Evolutionary conservation across 2,797 vertebrate genomes (phyloP), one percentile per base, ranked within the genome.

Genomic region (Sebastes hubbsi): DNA sequence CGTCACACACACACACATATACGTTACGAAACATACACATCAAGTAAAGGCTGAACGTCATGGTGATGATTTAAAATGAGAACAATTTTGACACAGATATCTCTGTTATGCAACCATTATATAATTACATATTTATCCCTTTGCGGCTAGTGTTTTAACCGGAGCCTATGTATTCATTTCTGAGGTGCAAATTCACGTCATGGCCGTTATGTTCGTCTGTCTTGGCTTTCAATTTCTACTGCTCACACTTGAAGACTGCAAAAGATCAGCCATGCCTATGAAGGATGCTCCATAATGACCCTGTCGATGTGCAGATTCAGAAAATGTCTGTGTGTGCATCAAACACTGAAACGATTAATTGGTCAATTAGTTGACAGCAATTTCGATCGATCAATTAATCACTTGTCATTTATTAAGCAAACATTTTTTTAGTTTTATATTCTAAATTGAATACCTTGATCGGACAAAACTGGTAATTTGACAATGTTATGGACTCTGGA

Each of bases 61-160:
- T 22, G 36, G 49, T 29, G 66, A 42, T 16, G 29, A 73, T 66
- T 81, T 69, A 25, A 82, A 80, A 42, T 18, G 24, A 75, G 61
- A 29, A 72, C 36, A 22, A 30, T 60, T 88, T 79, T 77, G 69
- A 82, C 80, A 74, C 71, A 49, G 36, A 81, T 69, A 72, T 68
- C 49, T 72, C 27, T 16, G 78, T 88, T 79, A 79, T 72, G 72
- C 69, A 77, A 83, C n/a, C 72, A 34, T 74, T 74, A 67, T 56
- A 52, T 77, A 81, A 84, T 86, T 81, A 68, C 69, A 61, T 55
- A 71, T 84, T 66, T 70, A 72, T 75, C 27, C 49, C 34, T 73
- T 59, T 77, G 60, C 25, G 13, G 56, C 66, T 29, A 4, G 42
- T 78, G 63, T 69, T 84, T 76, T 34, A 59, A 55, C 64, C 7